Base-by-base conservation (phyloP, 2,888 invertebrate species). In the Hoplodrina blanda region DNA sequence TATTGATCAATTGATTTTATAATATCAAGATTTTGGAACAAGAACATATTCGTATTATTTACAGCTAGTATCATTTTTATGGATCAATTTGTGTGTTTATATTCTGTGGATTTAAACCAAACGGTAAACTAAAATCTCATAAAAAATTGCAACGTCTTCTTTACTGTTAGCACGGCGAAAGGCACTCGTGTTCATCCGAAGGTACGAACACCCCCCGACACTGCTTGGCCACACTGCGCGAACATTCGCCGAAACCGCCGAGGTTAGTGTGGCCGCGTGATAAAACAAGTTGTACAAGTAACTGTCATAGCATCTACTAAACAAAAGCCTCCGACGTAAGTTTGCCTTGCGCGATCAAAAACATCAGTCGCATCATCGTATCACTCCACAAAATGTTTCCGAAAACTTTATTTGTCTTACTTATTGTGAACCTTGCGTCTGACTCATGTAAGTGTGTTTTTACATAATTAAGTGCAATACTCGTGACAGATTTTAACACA, bases 371-470 rank as follows among this genome's bases (percentile, higher is more conserved):
- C 46, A 44, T 62, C 37, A 33, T 46, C 17, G 37, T 20, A 50
- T 33, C n/a, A 5, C n/a, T 50, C 8, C 4, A 19, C 41, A 73
- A 56, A 75, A 76, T 81, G 77, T 60, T 44, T 63, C 65, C 56
- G 1, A 72, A 65, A 75, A 68, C 11, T 46, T 64, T 80, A 1
- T 61, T 77, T n/a, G 20, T 74, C 7, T 52, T 80, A 30, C 6
- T 80, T 49, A n/a, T 71, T 49, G 57, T 84, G 56, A 72, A 37
- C 52, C 62, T 62, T 25, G 30, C 68, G 30, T 60, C 46, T 11
- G 53, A 70, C 62, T 57, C 83, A 67, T 54, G 82, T 82, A 72
- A 82, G 82, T 82, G 64, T 11, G 54, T 60, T 59, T 53, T n/a
- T n/a, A n/a, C n/a, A n/a, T 8, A 10, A 0, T 17, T 33, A 33